Conservation (phyloP, 1,140 invertebrate species). For the Lineus longissimus region DNA sequence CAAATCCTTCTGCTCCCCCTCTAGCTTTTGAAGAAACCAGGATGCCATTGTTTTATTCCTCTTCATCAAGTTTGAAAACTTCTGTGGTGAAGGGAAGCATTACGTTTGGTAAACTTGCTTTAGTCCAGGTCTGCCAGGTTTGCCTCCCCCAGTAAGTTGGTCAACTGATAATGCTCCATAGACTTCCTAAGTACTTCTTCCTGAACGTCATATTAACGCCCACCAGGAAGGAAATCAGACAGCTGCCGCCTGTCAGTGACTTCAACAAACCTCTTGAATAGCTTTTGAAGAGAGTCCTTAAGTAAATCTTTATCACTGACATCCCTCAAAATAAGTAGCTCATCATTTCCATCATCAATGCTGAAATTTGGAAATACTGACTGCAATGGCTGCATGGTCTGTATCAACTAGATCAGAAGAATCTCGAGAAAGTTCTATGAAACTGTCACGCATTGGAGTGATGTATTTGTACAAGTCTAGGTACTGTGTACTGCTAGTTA, state of each 20-base stretch:
- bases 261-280: conserved; percentile 9
- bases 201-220: conserved; percentile 6
- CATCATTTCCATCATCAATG: background rate
- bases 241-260: conserved; percentile 14
- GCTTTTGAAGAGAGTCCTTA: background rate
- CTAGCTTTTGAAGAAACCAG: no score
- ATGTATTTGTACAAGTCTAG: background rate
- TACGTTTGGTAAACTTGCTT: conserved; percentile 13
- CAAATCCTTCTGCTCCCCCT: no score
- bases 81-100: conserved; percentile 16
- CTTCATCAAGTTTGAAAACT: no score
- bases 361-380: no score
- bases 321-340: background rate
- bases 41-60: no score
- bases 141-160: conserved; percentile 19
- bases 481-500: no score
- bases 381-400: background rate
- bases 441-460: conserved; percentile 3
- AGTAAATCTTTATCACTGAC: background rate
- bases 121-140: conserved; percentile 21
- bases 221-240: conserved; percentile 17
- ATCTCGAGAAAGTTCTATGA: background rate
- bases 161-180: conserved; percentile 17
- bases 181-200: background rate
- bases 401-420: background rate